A percentile compares a stretch with the other conserved stretches of the same genome.
These are phyloP conservation scores for Gallinago undulata DNA, from an alignment of 2,113 vertebrate species.

Conservation along the genomic window DNA sequence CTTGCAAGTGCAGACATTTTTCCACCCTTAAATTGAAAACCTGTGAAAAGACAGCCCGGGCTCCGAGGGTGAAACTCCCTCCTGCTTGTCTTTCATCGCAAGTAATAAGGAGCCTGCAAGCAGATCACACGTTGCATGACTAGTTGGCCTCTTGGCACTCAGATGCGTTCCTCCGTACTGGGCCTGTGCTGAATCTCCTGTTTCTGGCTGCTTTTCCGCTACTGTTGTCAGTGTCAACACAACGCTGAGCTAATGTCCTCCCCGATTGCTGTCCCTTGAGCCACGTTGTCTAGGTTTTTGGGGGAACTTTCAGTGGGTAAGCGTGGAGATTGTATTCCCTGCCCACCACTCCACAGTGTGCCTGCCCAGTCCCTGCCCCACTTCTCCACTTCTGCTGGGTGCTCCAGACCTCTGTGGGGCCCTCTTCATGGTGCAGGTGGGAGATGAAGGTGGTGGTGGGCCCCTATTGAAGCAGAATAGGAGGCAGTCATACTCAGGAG, in stretches of 20 bases:
- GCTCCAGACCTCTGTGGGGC: background rate
- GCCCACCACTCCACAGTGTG: background rate
- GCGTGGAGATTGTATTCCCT: background rate
- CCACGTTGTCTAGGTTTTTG: background rate
- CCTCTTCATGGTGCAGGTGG: background rate
- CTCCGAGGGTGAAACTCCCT: background rate
- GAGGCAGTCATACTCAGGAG: too few relatives aligned
- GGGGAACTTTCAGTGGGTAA: background rate
- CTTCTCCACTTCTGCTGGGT: background rate
- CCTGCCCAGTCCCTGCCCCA: background rate
- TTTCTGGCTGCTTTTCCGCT: slow-evolving; percentile 39
- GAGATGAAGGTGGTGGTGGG: background rate
- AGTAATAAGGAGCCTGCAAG: slow-evolving; percentile 34
- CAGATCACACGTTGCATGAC: slow-evolving; percentile 6
- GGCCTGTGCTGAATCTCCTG: background rate
- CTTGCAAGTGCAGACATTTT: background rate
- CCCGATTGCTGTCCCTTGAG: background rate
- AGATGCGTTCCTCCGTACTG: background rate
- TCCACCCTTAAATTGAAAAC: background rate
- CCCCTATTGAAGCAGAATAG: background rate
- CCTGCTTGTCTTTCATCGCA: background rate
- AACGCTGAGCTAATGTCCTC: background rate
- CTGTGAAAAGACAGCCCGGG: background rate
- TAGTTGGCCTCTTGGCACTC: slow-evolving; percentile 20
- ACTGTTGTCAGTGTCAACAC: background rate